phyloP scores from a whole-genome alignment of 2,888 invertebrate genomes.

The Smittia aterrima region DNA sequence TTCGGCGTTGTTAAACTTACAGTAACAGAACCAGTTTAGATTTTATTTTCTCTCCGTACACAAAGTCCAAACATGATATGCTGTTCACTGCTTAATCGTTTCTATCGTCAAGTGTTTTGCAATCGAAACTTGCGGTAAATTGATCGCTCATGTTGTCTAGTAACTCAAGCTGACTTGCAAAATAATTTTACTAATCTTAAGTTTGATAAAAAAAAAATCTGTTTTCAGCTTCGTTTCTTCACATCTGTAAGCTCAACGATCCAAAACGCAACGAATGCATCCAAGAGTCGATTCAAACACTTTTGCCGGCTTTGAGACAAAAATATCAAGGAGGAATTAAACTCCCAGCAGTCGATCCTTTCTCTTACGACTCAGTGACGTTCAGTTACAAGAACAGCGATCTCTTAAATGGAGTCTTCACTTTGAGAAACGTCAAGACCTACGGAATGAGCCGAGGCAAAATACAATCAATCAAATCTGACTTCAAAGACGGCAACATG shows the following conservation, averaged over 20 bases:
- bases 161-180: neutral
- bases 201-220: neutral
- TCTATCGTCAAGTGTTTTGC: neutral
- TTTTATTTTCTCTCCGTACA: slow-evolving; percentile 6
- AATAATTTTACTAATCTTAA: neutral
- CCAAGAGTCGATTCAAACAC: slow-evolving; percentile 57
- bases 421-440: slow-evolving; percentile 57
- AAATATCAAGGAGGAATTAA: slow-evolving; percentile 42
- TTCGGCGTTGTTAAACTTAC: neutral
- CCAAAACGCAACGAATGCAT: slow-evolving; percentile 62
- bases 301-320: slow-evolving; percentile 52
- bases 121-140: neutral
- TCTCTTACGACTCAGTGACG: slow-evolving; percentile 47
- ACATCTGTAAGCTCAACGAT: slow-evolving; percentile 59
- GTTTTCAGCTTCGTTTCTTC: slow-evolving; percentile 56
- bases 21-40: neutral
- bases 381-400: slow-evolving; percentile 48
- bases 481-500: slow-evolving; percentile 59
- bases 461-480: slow-evolving; percentile 57
- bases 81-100: neutral
- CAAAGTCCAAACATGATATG: neutral
- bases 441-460: slow-evolving; percentile 58
- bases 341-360: slow-evolving; percentile 52
- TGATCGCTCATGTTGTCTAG: neutral
- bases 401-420: slow-evolving; percentile 48